Evolutionary conservation across 2,888 invertebrate species (phyloP).

Genomic region (Idaea biselata): DNA sequence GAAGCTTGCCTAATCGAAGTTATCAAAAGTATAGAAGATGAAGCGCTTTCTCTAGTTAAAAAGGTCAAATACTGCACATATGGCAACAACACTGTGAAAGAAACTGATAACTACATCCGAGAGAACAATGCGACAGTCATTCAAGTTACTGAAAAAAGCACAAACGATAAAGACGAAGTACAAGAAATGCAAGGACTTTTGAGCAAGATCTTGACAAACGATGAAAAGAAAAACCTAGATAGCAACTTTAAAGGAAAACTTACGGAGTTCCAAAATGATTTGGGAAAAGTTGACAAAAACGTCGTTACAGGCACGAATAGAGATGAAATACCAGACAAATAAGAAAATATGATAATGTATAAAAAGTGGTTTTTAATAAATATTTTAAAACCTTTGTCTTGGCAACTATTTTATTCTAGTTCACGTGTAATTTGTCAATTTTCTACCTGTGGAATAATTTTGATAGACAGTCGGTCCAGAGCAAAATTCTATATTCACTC

Average conservation of each 20-base stretch:
- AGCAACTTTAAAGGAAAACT: constrained; percentile 47
- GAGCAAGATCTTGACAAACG: constrained; percentile 49
- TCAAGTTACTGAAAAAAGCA: constrained; percentile 33
- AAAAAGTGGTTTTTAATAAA: not conserved
- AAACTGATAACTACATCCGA: constrained; percentile 39
- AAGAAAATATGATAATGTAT: not conserved
- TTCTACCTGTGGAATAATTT: too few relatives aligned
- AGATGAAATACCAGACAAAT: constrained; percentile 30
- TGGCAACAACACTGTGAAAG: constrained; percentile 37
- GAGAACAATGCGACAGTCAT: constrained; percentile 65
- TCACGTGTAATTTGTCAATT: too few relatives aligned
- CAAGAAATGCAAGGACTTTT: constrained; percentile 50
- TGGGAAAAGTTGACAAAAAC: constrained; percentile 38
- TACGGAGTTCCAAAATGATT: constrained; percentile 40
- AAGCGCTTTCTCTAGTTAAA: constrained; percentile 51
- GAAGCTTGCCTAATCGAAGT: constrained; percentile 75
- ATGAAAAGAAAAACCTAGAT: constrained; percentile 39
- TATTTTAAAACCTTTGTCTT: not conserved
- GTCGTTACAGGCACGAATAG: constrained; percentile 10
- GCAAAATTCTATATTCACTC: constrained; percentile 4
- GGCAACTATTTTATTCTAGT: not conserved
- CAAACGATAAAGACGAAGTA: constrained; percentile 28
- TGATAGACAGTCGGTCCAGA: too few relatives aligned
- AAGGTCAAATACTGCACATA: constrained; percentile 50
- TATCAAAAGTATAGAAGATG: constrained; percentile 62